Conservation (phyloP, 2,888 invertebrate species). For the Scaeva pyrastri region DNA sequence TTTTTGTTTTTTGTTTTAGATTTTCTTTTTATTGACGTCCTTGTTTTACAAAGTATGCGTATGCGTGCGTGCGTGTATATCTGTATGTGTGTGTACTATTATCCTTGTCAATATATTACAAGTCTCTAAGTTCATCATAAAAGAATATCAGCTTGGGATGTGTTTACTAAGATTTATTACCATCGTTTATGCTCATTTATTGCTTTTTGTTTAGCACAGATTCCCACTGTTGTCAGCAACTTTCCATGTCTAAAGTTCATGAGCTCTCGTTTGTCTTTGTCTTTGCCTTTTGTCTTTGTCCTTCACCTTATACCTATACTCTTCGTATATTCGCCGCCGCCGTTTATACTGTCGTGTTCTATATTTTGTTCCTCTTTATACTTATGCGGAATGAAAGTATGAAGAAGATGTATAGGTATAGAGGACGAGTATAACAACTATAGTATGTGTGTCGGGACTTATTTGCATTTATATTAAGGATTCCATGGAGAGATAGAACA, state of each 20-base stretch:
- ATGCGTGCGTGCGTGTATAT: neutral
- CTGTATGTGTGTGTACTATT: neutral
- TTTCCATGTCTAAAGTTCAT: slow-evolving; percentile 67
- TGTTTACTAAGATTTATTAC: slow-evolving; percentile 66
- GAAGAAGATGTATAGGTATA: too few species aligned
- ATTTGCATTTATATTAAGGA: slow-evolving; percentile 77
- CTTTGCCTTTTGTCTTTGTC: slow-evolving; percentile 53
- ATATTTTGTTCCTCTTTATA: neutral
- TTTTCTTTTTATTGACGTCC: slow-evolving; percentile 7
- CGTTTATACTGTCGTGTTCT: neutral
- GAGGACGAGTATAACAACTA: slow-evolving; percentile 37
- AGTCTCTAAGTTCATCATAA: slow-evolving; percentile 64
- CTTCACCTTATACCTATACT: slow-evolving; percentile 64
- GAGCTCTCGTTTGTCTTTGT: slow-evolving; percentile 74
- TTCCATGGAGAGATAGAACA: slow-evolving; percentile 73
- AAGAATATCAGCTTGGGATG: slow-evolving; percentile 48
- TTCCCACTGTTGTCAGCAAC: slow-evolving; percentile 69
- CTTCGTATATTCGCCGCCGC: too few species aligned
- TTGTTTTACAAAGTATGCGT: slow-evolving; percentile 17
- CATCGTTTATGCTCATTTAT: slow-evolving; percentile 69
- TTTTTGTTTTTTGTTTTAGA: neutral
- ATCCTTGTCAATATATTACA: slow-evolving; percentile 56
- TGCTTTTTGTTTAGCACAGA: slow-evolving; percentile 69
- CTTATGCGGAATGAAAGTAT: too few species aligned
- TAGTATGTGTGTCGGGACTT: slow-evolving; percentile 72